Base-by-base conservation (phyloP, 2,888 invertebrate genomes). In the Mimachlamys varia region DNA sequence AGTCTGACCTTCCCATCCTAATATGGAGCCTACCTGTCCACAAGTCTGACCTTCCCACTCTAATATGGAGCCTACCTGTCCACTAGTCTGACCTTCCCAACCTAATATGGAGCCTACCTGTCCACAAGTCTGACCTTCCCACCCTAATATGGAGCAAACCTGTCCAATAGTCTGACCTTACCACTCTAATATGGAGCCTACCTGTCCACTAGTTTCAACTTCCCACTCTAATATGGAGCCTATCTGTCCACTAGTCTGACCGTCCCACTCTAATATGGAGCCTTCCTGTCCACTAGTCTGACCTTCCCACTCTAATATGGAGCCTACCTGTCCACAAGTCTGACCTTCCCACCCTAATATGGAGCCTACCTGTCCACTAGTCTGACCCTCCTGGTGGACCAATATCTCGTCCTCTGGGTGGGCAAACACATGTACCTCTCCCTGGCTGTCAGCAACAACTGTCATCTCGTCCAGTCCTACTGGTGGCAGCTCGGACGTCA, bases 371-470 rank as follows among this genome's bases (percentile, higher is more conserved):
- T 76, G 76, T 76, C 27, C 76, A 76, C 33, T 76, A 33, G 90
- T 50, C 87, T 89, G 93, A 88, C 94, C 93, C 44, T 94, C 93
- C 88, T 94, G 94, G 91, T 95, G 95, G 15, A 95, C 93, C 2
- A 94, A 90, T 19, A 95, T 92, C 76, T 94, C 92, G 55, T 95
- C 94, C 44, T 94, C 93, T 33, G 95, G 95, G 90, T 96, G 95
- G 38, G 96, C 96, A 93, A 95, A 96, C 88, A 96, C 95, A 91
- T 96, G 96, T 10, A 96, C 94, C 89, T 96, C 96, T 17, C 95
- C 95, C 37, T 93, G 93, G 3, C 90, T 91, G 88, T 95, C 94
- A 49, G 92, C 90, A 53, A 92, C 89, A 17, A 96, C 94, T 49
- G 94, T 94, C 44, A 95, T 91, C 89, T 95, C 94, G 92, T 94